These are phyloP conservation scores for Timandra comae DNA, from an alignment of 2,888 invertebrate genomes.

Conservation along the genomic window DNA sequence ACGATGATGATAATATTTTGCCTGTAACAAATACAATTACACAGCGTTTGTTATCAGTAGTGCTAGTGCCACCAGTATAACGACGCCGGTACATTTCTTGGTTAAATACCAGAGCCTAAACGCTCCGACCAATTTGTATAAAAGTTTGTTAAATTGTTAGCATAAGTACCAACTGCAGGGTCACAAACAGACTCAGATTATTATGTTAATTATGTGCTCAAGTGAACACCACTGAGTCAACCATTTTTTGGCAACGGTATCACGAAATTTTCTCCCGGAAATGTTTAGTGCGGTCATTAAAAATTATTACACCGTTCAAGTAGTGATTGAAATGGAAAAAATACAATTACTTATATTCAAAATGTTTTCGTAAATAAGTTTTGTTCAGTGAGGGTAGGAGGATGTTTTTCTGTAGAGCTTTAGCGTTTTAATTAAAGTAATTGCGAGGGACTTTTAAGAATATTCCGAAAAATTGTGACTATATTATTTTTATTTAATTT, in stretches of 20 bases:
- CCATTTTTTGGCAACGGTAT: conserved; percentile 17
- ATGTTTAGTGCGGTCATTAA: conserved; percentile 10
- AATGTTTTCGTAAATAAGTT: too few species aligned
- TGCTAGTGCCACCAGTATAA: too few species aligned
- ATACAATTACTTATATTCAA: too few species aligned
- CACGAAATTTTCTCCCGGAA: conserved; percentile 13
- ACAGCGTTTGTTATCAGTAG: conserved; percentile 5
- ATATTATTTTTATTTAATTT: too few species aligned
- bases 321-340: conserved; percentile 3
- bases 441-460: too few species aligned
- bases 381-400: too few species aligned
- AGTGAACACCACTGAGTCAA: conserved; percentile 19
- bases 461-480: too few species aligned
- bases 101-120: conserved; percentile 19
- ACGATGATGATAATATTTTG: too few species aligned
- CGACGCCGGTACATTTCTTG: too few species aligned
- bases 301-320: conserved; percentile 13
- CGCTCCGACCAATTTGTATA: conserved; percentile 20
- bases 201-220: conserved; percentile 22
- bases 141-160: conserved; percentile 18
- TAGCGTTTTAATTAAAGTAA: too few species aligned
- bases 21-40: too few species aligned
- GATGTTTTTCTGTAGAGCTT: too few species aligned
- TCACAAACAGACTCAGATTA: conserved; percentile 13
- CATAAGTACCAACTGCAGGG: conserved; percentile 10